These are phyloP conservation scores for Babyrousa celebensis DNA, from an alignment of 2,797 vertebrate species.

Conservation along the genomic window DNA sequence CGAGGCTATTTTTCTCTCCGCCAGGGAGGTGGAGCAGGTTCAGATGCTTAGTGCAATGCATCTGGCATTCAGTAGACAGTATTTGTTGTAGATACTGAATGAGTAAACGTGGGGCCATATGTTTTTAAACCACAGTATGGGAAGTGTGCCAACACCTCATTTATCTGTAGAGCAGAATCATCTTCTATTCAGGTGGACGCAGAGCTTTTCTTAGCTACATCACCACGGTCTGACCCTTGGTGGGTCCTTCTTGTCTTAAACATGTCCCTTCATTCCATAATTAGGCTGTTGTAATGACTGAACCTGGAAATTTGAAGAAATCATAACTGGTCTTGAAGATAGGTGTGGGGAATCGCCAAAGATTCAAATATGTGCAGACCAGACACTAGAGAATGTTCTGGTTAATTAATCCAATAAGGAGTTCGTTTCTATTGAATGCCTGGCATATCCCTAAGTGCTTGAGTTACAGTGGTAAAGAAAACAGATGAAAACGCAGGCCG, in stretches of 20 bases:
- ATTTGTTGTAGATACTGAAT: conserved; percentile 65
- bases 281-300: not conserved
- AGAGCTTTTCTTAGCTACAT: conserved; percentile 24
- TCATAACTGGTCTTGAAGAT: not conserved
- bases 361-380: not conserved
- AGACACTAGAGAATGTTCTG: not conserved
- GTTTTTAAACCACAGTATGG: conserved; percentile 27
- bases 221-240: not conserved
- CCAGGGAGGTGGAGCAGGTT: not conserved
- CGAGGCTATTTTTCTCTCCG: conserved; percentile 11
- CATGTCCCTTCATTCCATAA: conserved; percentile 25
- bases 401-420: not conserved
- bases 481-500: not conserved
- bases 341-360: not conserved
- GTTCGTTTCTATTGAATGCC: not conserved
- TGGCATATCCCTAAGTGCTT: not conserved
- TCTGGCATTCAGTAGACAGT: conserved; percentile 23
- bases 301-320: conserved; percentile 34
- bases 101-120: conserved; percentile 23
- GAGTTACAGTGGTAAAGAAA: conserved; percentile 27
- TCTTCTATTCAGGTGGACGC: not conserved
- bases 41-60: not conserved
- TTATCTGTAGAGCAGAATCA: conserved; percentile 22
- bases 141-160: conserved; percentile 52
- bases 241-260: not conserved